A percentile compares a stretch with the other conserved stretches of the same genome.
Conservation (phyloP, 2,113 vertebrate genomes). For the Amblyornis subalaris region DNA sequence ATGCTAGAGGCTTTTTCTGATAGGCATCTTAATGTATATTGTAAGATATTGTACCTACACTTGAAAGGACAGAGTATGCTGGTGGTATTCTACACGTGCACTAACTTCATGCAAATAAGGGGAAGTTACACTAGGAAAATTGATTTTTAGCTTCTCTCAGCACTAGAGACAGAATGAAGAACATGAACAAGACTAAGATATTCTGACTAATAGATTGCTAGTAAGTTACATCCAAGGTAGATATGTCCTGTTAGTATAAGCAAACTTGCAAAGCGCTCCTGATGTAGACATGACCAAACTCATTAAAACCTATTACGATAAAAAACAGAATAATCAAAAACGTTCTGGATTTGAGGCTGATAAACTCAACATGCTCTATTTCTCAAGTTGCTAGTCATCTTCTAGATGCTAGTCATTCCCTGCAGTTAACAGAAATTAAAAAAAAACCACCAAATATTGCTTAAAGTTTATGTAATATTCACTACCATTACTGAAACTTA, state of each 20-base stretch:
- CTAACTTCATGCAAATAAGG: background rate
- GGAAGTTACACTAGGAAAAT: background rate
- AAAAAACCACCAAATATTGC: background rate
- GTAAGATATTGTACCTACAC: background rate
- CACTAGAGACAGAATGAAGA: background rate
- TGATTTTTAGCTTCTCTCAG: background rate
- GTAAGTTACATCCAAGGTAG: background rate
- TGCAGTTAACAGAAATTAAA: background rate
- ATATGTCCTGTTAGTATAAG: background rate
- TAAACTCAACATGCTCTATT: background rate
- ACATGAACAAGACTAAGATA: background rate
- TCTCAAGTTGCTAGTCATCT: background rate
- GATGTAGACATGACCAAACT: background rate
- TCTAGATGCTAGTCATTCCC: background rate
- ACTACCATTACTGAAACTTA: background rate
- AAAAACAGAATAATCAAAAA: background rate
- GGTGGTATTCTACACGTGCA: accelerated
- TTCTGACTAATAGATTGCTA: background rate
- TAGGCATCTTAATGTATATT: background rate
- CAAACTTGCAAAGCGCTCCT: background rate
- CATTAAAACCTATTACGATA: background rate
- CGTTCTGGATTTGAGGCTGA: background rate
- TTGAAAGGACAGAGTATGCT: background rate
- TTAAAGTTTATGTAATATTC: background rate
- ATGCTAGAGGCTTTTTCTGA: background rate